Evolutionary conservation across 2,797 vertebrate species (phyloP).

Genomic region (Paramormyrops hopkinsi): DNA sequence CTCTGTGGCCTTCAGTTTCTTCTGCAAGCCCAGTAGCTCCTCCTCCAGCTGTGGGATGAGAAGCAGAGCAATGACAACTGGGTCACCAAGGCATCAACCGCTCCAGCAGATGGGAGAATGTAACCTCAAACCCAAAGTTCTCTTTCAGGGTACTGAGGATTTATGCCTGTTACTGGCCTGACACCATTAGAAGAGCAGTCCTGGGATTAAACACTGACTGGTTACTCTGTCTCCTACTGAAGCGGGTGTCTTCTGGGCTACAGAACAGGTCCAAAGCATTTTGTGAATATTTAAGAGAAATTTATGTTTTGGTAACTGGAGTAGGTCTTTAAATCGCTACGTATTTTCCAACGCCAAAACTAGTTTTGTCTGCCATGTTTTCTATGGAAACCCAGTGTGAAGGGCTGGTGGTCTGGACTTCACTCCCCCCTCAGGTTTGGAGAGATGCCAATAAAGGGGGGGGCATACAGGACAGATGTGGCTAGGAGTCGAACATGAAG

Average conservation of each 20-base stretch:
- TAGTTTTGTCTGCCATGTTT: neutral
- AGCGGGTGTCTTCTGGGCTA: neutral
- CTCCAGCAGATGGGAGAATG: neutral
- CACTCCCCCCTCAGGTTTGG: neutral
- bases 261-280: neutral
- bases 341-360: neutral
- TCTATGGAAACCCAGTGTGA: neutral
- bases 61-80: neutral
- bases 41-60: constrained; percentile 56
- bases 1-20: constrained; percentile 63
- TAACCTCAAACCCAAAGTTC: neutral
- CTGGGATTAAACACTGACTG: neutral
- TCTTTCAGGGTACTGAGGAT: neutral
- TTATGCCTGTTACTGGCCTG: neutral
- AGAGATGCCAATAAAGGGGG: neutral
- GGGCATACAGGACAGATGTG: neutral
- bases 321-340: neutral
- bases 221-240: neutral
- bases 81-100: too few relatives aligned
- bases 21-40: constrained; percentile 58
- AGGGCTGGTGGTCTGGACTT: neutral
- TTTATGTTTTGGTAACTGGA: neutral
- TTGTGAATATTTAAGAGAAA: neutral
- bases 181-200: neutral
- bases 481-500: neutral